Evolutionary conservation across 2,113 vertebrate genomes (phyloP).

Genomic region (Uria aalge): DNA sequence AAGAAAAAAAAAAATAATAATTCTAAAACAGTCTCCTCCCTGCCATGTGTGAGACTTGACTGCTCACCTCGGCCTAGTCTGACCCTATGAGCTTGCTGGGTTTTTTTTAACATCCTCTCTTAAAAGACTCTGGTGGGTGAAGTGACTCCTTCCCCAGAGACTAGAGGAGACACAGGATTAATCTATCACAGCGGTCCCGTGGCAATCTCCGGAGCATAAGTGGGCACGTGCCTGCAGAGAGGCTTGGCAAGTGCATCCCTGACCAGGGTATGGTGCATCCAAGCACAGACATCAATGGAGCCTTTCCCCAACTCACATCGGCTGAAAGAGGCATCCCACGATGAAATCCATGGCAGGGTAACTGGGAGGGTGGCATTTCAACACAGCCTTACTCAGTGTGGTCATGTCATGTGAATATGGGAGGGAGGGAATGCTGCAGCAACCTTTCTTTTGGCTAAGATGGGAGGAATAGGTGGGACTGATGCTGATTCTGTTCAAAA

Average conservation of each 20-base stretch:
- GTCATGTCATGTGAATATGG: background rate
- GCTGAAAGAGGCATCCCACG: background rate
- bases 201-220: background rate
- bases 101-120: background rate
- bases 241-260: background rate
- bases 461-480: background rate
- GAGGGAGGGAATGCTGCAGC: background rate
- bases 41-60: background rate
- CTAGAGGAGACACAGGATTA: background rate
- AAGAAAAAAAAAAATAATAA: background rate
- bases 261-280: background rate
- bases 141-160: background rate
- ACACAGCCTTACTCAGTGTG: background rate
- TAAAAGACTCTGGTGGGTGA: background rate
- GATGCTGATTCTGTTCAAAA: background rate
- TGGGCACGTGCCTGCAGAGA: accelerated
- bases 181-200: accelerated
- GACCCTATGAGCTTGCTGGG: background rate
- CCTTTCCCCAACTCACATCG: accelerated
- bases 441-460: background rate
- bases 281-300: background rate
- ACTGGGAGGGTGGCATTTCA: background rate
- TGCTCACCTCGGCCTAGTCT: background rate
- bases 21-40: slow-evolving; percentile 24
- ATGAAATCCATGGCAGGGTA: background rate